Evolutionary conservation across 2,113 vertebrate species (phyloP).

Genomic region (Dicrurus megarhynchus): DNA sequence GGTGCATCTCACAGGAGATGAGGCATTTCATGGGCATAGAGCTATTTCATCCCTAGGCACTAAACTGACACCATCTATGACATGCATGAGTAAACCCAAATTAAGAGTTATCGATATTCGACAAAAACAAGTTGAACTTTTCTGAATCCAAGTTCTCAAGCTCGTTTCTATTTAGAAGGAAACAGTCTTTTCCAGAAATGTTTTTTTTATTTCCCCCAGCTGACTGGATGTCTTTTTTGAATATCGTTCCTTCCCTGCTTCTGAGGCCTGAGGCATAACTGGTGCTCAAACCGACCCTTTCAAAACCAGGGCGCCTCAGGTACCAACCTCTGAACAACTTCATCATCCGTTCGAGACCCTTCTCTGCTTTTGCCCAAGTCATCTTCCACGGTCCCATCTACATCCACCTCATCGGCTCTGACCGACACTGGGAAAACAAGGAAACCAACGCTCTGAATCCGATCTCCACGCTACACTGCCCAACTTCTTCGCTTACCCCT

Average conservation of each 20-base stretch:
- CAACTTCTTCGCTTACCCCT: accelerated
- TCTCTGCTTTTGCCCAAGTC: conserved; percentile 94
- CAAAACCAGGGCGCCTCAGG: neutral
- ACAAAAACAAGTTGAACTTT: neutral
- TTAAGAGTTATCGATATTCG: accelerated
- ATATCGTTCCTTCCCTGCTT: accelerated
- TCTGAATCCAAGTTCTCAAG: neutral
- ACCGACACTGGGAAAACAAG: conserved; percentile 59
- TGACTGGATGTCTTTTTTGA: too few species aligned
- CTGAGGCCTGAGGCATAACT: neutral
- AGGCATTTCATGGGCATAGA: accelerated
- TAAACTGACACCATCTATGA: neutral
- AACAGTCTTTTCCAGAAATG: neutral
- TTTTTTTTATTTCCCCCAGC: neutral
- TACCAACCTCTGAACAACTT: conserved; percentile 90
- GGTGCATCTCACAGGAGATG: neutral
- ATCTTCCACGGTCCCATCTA: conserved; percentile 87
- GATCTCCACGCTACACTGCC: accelerated
- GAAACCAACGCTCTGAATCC: neutral
- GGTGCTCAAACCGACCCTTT: accelerated
- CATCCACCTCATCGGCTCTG: conserved; percentile 79
- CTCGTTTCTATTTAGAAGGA: accelerated
- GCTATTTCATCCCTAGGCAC: neutral
- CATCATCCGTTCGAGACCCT: conserved; percentile 91
- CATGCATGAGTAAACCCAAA: accelerated